Percentiles rank a stretch among this genome's conserved stretches.
phyloP scores from a whole-genome alignment of 1,140 invertebrate species.

The Hirudo medicinalis region DNA sequence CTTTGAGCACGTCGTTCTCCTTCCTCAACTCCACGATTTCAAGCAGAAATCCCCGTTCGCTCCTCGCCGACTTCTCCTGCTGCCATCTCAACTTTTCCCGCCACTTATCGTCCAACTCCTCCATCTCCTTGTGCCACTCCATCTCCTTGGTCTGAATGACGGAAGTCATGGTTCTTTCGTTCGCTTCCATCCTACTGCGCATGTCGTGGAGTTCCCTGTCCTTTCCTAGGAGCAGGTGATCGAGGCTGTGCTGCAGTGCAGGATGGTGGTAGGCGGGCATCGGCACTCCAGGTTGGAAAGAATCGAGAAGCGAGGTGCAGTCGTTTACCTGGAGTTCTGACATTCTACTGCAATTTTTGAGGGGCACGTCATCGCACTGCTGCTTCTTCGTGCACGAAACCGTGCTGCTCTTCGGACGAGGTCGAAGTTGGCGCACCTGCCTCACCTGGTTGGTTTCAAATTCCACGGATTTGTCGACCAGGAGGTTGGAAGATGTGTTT shows the following conservation, averaged over 20 bases:
- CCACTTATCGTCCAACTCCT: background rate
- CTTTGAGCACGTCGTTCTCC: background rate
- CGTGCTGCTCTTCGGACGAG: background rate
- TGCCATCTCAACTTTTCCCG: background rate
- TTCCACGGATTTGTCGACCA: background rate
- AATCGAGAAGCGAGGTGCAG: too few relatives aligned
- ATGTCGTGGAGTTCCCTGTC: background rate
- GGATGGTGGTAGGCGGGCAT: too few relatives aligned
- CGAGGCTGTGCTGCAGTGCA: background rate
- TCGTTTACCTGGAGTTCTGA: too few relatives aligned
- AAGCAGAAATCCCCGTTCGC: background rate
- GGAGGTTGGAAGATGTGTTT: background rate
- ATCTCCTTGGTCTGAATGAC: background rate
- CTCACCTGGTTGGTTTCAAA: background rate
- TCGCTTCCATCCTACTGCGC: background rate
- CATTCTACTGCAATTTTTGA: too few relatives aligned
- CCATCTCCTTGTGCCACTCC: background rate
- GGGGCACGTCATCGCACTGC: background rate
- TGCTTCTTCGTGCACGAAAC: background rate
- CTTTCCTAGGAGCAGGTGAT: background rate
- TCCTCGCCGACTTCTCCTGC: background rate
- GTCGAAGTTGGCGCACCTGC: background rate
- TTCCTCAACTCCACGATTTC: slow-evolving; percentile 1
- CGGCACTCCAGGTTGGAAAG: too few relatives aligned
- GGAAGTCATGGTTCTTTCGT: background rate